A percentile compares a stretch with the other conserved stretches of the same genome.
Conservation (phyloP, 2,113 vertebrate genomes). For the Arizona elegans region DNA sequence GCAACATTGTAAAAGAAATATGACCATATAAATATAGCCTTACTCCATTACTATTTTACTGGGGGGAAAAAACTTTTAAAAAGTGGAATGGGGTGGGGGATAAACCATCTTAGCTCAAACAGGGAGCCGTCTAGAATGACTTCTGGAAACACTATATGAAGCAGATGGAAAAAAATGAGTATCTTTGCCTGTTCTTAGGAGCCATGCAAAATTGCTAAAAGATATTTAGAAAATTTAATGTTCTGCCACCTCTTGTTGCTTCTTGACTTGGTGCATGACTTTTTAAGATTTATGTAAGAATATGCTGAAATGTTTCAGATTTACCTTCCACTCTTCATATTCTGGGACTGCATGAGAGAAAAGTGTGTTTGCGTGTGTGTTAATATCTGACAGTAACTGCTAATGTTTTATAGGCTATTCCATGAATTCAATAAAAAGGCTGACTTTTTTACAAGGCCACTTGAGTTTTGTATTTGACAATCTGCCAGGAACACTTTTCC, state of each 20-base stretch:
- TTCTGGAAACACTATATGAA: background rate
- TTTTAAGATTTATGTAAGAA: slow-evolving; percentile 75
- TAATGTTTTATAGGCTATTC: slow-evolving; percentile 66
- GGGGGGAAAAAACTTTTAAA: background rate
- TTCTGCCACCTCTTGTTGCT: slow-evolving; percentile 44
- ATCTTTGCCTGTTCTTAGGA: background rate
- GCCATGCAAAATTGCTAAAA: slow-evolving; percentile 1
- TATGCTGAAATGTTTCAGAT: slow-evolving; percentile 65
- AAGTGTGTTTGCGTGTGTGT: slow-evolving; percentile 29
- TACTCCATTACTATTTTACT: slow-evolving; percentile 35
- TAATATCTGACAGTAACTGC: slow-evolving; percentile 58
- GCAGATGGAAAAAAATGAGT: background rate
- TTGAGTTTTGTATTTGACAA: background rate
- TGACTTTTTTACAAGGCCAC: slow-evolving; percentile 42
- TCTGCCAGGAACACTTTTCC: background rate
- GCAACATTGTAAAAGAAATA: slow-evolving; percentile 36
- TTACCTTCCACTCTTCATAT: slow-evolving; percentile 23
- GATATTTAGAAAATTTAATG: slow-evolving; percentile 20
- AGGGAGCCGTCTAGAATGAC: background rate
- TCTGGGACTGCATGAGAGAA: background rate
- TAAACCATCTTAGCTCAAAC: slow-evolving; percentile 18
- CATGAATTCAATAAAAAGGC: slow-evolving; percentile 68
- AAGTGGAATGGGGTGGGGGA: background rate
- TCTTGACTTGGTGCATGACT: slow-evolving; percentile 66
- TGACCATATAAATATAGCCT: slow-evolving; percentile 32